Base-by-base conservation (phyloP, 2,888 invertebrate genomes). In the Anarsia innoxiella region DNA sequence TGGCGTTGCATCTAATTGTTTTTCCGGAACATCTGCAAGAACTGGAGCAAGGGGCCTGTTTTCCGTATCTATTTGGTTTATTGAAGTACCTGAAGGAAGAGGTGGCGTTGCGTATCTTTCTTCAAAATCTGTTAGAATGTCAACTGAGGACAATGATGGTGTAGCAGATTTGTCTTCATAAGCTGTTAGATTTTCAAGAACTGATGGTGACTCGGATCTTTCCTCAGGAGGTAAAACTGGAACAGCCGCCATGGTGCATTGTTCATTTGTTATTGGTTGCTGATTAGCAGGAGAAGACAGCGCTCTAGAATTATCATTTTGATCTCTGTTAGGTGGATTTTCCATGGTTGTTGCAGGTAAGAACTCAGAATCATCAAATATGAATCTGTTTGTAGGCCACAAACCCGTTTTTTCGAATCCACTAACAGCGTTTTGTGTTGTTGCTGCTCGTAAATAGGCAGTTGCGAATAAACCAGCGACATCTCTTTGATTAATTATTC, bases 391-490 rank as follows among this genome's bases (percentile, higher is more conserved):
- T 8, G 26, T 26, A 12, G 37, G 31, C 2, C 26, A n/a, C 3
- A 37, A 26, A 10, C 37, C 37, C 9, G 16, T 6, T n/a, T 31
- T 14, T 3, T 23, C 23, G 29, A 27, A 37, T n/a, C 34, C 38
- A 23, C 29, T 29, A 13, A 31, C 9, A 5, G 41, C 35, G 16
- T 38, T 38, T 23, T 23, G 12, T 14, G 37, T 28, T 8, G 35
- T 38, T 2, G 37, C 35, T 28, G 23, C 31, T 32, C 31, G 37
- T 19, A 41, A 15, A 31, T 35, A 41, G n/a, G 31, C 19, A 1
- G 16, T 6, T n/a, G 25, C 27, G 2, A 37, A 11, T 23, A 41
- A 13, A 23, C 15, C 26, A 25, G 26, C 32, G 14, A 37, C 14
- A 33, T 36, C 37, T 16, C 13, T 33, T 16, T 40, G 36, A 3